Conservation (phyloP, 2,113 vertebrate species). For the Triplophysa tibetana region DNA sequence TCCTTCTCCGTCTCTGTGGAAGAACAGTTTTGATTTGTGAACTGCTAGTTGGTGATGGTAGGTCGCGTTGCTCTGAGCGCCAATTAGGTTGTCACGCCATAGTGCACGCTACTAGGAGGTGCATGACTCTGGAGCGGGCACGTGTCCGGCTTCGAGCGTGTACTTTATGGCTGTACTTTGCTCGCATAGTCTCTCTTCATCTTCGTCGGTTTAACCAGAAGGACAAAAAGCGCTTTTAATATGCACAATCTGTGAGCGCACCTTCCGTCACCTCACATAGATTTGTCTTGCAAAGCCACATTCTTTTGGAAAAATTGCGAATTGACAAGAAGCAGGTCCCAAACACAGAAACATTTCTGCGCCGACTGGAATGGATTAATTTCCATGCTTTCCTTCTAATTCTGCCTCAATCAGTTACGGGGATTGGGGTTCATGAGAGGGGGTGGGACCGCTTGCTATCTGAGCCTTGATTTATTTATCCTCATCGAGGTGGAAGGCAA, state of each 20-base stretch:
- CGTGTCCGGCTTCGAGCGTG: conserved; percentile 45
- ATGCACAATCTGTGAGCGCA: conserved; percentile 2
- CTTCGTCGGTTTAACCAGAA: conserved; percentile 27
- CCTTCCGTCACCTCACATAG: conserved; percentile 25
- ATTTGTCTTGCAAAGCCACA: conserved; percentile 37
- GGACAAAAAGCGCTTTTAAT: conserved; percentile 10
- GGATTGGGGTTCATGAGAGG: background rate
- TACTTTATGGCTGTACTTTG: conserved; percentile 35
- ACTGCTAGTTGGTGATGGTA: conserved; percentile 46
- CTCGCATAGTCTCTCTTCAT: background rate
- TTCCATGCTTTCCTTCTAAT: conserved; percentile 57
- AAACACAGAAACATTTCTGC: conserved; percentile 47
- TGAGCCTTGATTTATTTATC: conserved; percentile 56
- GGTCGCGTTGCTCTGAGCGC: conserved; percentile 56
- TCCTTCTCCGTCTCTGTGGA: conserved; percentile 30
- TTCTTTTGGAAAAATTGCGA: conserved; percentile 30
- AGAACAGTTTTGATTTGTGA: conserved; percentile 51
- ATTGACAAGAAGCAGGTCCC: conserved; percentile 49
- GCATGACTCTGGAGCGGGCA: conserved; percentile 53
- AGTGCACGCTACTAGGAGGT: conserved; percentile 57
- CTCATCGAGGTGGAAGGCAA: conserved; percentile 32
- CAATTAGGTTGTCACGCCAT: conserved; percentile 54
- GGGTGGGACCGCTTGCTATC: conserved; percentile 22
- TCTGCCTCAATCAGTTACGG: conserved; percentile 42
- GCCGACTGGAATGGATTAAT: conserved; percentile 61